Percentiles rank a stretch among this genome's conserved stretches.
These are phyloP conservation scores for Nycticryphes semicollaris DNA, from an alignment of 2,113 vertebrate species.

Conservation along the genomic window DNA sequence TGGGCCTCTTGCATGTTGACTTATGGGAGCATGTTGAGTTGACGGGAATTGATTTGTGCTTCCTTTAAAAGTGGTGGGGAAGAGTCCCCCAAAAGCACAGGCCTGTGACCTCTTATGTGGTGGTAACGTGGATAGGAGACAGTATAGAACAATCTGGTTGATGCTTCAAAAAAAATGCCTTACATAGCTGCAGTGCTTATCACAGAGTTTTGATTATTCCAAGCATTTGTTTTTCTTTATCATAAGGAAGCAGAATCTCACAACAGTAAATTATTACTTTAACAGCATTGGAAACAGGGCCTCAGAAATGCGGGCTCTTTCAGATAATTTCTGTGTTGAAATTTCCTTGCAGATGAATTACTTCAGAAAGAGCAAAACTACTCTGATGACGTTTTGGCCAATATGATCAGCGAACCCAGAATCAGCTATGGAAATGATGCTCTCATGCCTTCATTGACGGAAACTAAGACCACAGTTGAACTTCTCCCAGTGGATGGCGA, in stretches of 20 bases:
- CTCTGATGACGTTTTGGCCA: slow-evolving; percentile 92
- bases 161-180: not conserved
- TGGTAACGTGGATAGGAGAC: not conserved
- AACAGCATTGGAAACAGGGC: not conserved
- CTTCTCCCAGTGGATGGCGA: slow-evolving; percentile 87
- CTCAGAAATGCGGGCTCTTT: not conserved
- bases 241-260: not conserved
- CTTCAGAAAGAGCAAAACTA: slow-evolving; percentile 95
- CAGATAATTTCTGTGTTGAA: not conserved
- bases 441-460: slow-evolving; percentile 91
- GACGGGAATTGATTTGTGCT: not conserved
- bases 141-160: not conserved
- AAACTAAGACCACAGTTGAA: slow-evolving; percentile 90
- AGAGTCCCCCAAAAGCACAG: not conserved
- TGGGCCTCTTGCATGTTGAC: accelerated
- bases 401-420: slow-evolving; percentile 91
- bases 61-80: not conserved
- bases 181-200: not conserved
- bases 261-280: not conserved
- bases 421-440: slow-evolving; percentile 98
- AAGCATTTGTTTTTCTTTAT: not conserved
- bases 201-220: not conserved
- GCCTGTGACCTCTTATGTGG: not conserved
- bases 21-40: not conserved
- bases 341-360: slow-evolving; percentile 83